Base-by-base conservation (phyloP, 2,888 invertebrate species). In the Dolomedes plantarius region DNA sequence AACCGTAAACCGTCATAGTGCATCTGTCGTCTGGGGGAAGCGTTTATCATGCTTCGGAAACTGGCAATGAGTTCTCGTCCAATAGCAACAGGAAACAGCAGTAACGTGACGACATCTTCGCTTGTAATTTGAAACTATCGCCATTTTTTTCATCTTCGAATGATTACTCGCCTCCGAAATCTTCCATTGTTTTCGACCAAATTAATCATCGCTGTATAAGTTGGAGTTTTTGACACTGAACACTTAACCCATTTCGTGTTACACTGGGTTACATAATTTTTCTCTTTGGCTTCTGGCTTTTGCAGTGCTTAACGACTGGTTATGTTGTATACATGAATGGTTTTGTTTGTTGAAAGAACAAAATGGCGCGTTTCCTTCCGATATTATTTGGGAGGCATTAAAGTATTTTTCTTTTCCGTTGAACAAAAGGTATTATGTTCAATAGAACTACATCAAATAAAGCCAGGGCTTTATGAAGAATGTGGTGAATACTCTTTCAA, bases 211-310 rank as follows among this genome's bases (percentile, higher is more conserved):
- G 39, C 77, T 67, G 77, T 78, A 77, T 50, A 68, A 77, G 83
- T 85, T 77, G 39, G 64, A 56, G 83, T 72, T 76, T 83, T 83
- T 85, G 82, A 71, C 76, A 76, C 31, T 32, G 36, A 76, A 76
- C 76, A 83, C 71, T 83, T 85, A 85, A 85, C 83, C 83, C 83
- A 85, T 85, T 85, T 85, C 77, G 72, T 85, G 83, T 85, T 85
- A 77, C 73, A 85, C 56, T 77, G 16, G 28, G 72, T 73, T 56
- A 85, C 83, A 65, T 68, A 71, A 76, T 83, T 83, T 65, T 41
- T 76, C 41, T 76, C 56, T 76, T 65, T 46, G 56, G 32, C 36
- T 67, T 6, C 32, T 13, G 67, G n/a, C 67, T 67, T 67, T 65
- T 5, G 69, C 39, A 27, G 19, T 16, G 41, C 69, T 69, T 27